Evolutionary conservation across 2,113 vertebrate species (phyloP).

Genomic region (Anarhynchus alexandrinus): DNA sequence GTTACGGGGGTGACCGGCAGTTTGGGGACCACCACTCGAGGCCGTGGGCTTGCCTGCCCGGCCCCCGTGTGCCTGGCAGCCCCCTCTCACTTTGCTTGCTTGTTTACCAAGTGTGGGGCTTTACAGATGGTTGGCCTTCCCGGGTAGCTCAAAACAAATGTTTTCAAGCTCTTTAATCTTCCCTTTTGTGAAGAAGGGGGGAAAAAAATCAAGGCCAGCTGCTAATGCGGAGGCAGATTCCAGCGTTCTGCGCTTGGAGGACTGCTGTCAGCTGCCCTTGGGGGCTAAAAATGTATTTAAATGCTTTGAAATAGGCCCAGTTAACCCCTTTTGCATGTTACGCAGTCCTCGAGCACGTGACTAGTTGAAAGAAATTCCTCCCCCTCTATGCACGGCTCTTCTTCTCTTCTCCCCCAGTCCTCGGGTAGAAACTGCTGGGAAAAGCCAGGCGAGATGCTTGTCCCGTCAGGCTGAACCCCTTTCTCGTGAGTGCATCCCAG

Average conservation of each 20-base stretch:
- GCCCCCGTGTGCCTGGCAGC: background rate
- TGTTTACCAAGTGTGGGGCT: background rate
- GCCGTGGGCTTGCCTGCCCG: background rate
- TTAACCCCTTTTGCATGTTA: background rate
- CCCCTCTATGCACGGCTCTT: background rate
- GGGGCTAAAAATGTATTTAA: background rate
- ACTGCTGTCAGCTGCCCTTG: conserved; percentile 18
- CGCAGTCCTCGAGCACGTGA: background rate
- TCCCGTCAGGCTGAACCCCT: background rate
- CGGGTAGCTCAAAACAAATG: background rate
- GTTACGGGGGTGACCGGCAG: accelerated
- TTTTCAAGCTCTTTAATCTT: conserved; percentile 17
- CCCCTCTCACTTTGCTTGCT: background rate
- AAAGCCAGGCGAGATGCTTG: background rate
- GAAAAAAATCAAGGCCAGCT: conserved; percentile 25
- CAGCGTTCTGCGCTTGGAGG: background rate
- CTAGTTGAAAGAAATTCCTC: background rate
- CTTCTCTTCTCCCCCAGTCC: background rate
- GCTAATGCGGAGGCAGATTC: background rate
- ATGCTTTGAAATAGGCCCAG: background rate
- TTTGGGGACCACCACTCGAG: accelerated
- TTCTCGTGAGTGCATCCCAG: background rate
- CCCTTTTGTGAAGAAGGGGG: background rate
- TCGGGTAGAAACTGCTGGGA: background rate
- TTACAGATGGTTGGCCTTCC: background rate